Evolutionary conservation across 2,888 invertebrate genomes (phyloP).

Genomic region (Lepas anatifera): DNA sequence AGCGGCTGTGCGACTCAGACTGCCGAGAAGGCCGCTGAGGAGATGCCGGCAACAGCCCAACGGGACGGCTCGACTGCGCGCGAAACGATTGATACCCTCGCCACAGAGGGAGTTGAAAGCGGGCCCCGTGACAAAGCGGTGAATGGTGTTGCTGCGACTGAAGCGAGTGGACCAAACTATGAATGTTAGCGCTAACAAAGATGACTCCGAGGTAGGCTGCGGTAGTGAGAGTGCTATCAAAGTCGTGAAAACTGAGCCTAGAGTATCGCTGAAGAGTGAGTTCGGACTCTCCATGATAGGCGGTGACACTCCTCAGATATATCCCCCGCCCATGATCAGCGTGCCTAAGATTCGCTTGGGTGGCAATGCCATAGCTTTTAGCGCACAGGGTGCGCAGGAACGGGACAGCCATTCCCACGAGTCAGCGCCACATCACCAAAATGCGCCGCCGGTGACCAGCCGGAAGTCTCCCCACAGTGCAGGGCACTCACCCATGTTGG

Average conservation of each 20-base stretch:
- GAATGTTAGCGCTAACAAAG: too few relatives aligned
- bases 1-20: too few relatives aligned
- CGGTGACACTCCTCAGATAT: not conserved
- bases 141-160: too few relatives aligned
- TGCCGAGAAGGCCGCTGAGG: too few relatives aligned
- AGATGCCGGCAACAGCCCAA: not conserved
- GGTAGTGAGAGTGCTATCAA: not conserved
- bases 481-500: conserved; percentile 30
- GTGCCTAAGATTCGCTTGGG: not conserved
- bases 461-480: too few relatives aligned
- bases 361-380: not conserved
- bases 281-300: not conserved
- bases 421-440: too few relatives aligned
- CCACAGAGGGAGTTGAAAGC: too few relatives aligned
- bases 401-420: conserved; percentile 38
- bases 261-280: not conserved
- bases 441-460: too few relatives aligned
- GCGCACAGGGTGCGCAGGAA: conserved; percentile 30
- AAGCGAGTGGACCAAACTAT: too few relatives aligned
- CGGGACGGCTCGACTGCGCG: not conserved
- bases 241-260: not conserved
- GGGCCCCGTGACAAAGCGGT: too few relatives aligned
- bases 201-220: not conserved
- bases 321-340: not conserved
- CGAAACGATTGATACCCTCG: not conserved